A percentile compares a stretch with the other conserved stretches of the same genome.
Evolutionary conservation across 1,140 invertebrate genomes (phyloP).

Genomic region (Drosophila oshimai): DNA sequence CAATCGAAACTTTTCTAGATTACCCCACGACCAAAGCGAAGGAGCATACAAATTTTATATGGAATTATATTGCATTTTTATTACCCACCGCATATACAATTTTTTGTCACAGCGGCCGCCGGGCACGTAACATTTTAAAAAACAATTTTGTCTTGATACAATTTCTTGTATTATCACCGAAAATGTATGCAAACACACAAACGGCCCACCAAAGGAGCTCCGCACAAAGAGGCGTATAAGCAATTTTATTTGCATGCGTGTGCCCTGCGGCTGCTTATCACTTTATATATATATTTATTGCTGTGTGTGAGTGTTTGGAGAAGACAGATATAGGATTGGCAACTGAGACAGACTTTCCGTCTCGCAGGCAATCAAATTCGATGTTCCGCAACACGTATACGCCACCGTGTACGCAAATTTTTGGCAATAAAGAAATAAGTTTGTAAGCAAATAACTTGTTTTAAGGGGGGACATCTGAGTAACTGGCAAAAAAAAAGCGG

Average conservation of each 20-base stretch:
- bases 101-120: slow-evolving; percentile 53
- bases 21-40: slow-evolving; percentile 12
- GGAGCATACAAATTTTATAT: slow-evolving; percentile 46
- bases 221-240: slow-evolving; percentile 62
- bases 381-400: slow-evolving; percentile 22
- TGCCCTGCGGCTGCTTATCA: slow-evolving; percentile 70
- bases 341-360: background rate
- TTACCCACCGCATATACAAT: slow-evolving; percentile 55
- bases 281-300: slow-evolving; percentile 44
- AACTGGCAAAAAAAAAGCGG: too few species aligned
- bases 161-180: slow-evolving; percentile 73
- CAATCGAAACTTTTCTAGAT: slow-evolving; percentile 58
- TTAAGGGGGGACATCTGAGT: too few species aligned
- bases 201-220: background rate
- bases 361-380: background rate
- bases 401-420: background rate
- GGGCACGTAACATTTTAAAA: slow-evolving; percentile 78
- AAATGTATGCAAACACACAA: slow-evolving; percentile 62
- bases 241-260: slow-evolving; percentile 70
- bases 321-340: background rate
- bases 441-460: too few species aligned
- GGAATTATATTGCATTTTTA: slow-evolving; percentile 79
- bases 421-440: background rate
- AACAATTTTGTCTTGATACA: slow-evolving; percentile 73
- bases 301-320: background rate